These are phyloP conservation scores for Ammodytes marinus DNA, from an alignment of 2,113 vertebrate genomes.

Conservation along the genomic window DNA sequence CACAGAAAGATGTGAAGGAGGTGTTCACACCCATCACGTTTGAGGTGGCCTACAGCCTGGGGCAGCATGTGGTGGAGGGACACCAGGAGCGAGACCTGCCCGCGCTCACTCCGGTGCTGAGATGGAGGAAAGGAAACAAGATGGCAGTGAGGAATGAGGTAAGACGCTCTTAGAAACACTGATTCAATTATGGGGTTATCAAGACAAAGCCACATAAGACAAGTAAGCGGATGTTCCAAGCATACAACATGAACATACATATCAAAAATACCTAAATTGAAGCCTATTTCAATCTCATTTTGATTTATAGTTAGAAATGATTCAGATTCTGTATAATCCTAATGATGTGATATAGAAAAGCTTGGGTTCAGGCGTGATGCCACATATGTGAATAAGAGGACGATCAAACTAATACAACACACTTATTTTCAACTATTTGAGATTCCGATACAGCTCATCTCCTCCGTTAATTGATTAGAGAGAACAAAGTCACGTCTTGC, in stretches of 20 bases:
- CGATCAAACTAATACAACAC: neutral
- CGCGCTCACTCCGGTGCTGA: constrained; percentile 90
- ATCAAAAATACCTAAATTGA: neutral
- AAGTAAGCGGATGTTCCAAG: too few species aligned
- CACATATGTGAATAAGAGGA: neutral
- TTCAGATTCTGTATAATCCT: neutral
- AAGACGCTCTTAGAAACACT: constrained; percentile 30
- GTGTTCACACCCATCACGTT: constrained; percentile 96
- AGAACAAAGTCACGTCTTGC: constrained; percentile 21
- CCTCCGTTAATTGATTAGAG: constrained; percentile 12
- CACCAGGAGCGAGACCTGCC: constrained; percentile 87
- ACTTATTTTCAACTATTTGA: constrained; percentile 32
- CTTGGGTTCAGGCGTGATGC: neutral
- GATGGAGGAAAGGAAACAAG: constrained; percentile 95
- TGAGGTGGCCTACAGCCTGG: constrained; percentile 92
- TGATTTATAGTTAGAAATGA: neutral
- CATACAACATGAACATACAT: too few species aligned
- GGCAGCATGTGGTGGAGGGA: constrained; percentile 82
- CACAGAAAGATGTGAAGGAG: constrained; percentile 93
- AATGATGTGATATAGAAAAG: neutral
- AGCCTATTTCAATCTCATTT: neutral
- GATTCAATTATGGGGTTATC: neutral
- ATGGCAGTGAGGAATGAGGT: constrained; percentile 95
- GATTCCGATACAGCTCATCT: constrained; percentile 20
- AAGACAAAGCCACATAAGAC: too few species aligned